These are phyloP conservation scores for Tachyglossus aculeatus DNA, from an alignment of 2,797 vertebrate species.

Conservation along the genomic window DNA sequence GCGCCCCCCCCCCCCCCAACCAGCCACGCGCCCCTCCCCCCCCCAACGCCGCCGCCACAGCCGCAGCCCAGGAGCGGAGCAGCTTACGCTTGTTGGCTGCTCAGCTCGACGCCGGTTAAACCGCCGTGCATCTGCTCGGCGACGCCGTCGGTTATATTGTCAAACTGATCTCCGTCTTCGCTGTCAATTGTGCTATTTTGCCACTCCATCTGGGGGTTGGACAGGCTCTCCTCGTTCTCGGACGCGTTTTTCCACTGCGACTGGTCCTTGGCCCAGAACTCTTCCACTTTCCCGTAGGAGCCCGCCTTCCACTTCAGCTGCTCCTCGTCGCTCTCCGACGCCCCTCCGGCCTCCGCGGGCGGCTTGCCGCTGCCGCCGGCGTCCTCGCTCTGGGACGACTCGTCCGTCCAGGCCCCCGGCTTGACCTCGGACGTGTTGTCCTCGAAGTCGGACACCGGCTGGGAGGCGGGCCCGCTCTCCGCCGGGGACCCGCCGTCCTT, in stretches of 20 bases:
- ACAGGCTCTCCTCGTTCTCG: constrained; percentile 76
- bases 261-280: constrained; percentile 83
- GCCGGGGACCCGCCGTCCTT: constrained; percentile 74
- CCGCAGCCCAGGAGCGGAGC: not conserved
- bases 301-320: constrained; percentile 80
- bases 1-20: too few species aligned
- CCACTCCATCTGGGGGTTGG: constrained; percentile 78
- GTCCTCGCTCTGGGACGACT: constrained; percentile 85
- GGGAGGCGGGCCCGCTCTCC: constrained; percentile 78
- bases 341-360: constrained; percentile 68
- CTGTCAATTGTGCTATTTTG: constrained; percentile 87
- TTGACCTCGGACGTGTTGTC: constrained; percentile 74
- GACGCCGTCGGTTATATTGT: constrained; percentile 73
- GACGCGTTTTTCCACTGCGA: constrained; percentile 77
- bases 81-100: constrained; percentile 88
- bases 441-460: constrained; percentile 81
- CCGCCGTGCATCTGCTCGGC: constrained; percentile 78
- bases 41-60: too few species aligned
- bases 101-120: constrained; percentile 81
- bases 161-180: constrained; percentile 79
- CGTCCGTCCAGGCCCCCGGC: constrained; percentile 77
- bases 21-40: too few species aligned
- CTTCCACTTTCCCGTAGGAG: constrained; percentile 84
- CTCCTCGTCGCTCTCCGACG: constrained; percentile 73
- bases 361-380: constrained; percentile 73